Evolutionary conservation across 2,113 vertebrate species (phyloP), one percentile per base, ranked within the genome.

Genomic region (Muscicapa adusta): DNA sequence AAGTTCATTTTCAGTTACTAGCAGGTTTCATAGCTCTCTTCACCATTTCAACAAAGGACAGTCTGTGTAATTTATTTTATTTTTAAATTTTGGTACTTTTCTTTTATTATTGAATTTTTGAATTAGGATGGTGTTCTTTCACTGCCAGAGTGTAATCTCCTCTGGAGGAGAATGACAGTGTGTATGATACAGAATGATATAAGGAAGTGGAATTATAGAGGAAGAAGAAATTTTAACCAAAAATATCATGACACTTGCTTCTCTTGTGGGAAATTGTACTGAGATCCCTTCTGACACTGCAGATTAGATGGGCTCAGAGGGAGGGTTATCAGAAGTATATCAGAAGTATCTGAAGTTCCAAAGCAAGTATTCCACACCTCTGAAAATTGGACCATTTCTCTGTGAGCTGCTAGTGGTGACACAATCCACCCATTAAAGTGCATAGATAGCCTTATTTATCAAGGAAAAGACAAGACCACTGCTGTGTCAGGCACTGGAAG

Each of bases 1-100:
- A 38, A 85, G 61, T 76, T 90, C 42, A 82, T 91, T 95, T 96
- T 85, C 66, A 83, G 51, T 74, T 85, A 67, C 62, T 68, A 42
- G 56, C 61, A 95, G 73, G 71, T 58, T 93, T 94, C 61, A 40
- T 48, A 45, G 47, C 50, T 88, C 40, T 67, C 72, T 76, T 87
- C 31, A 31, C 45, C 45, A 36, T 75, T 89, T 92, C 62, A 91
- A 47, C 28, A 34, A 66, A 82, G 45, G 67, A 65, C n/a, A 73
- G 24, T 68, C 53, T 75, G 20, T 79, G 36, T 82, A 54, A 47
- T 25, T 25, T 50, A 31, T 68, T 54, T 67, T 51, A 28, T 76
- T 75, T 75, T 85, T 47, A 16, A 33, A 58, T 61, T 70, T 71
- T 87, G 42, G n/a, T 78, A 22, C 29, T 91, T 91, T 66, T 88